Conservation (phyloP, 2,113 vertebrate species). For the Origma solitaria region DNA sequence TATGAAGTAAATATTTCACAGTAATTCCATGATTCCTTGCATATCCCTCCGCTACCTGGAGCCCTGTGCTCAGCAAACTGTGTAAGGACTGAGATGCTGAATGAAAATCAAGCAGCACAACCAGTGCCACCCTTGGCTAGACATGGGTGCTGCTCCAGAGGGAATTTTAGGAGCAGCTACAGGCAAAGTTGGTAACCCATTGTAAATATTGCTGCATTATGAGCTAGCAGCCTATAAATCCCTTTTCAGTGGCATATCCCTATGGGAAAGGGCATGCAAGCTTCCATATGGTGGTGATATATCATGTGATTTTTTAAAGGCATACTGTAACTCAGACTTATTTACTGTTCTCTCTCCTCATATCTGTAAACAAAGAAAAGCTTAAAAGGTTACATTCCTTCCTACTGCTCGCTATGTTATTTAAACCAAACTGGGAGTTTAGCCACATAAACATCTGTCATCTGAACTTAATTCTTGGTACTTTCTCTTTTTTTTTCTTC, state of each 20-base stretch:
- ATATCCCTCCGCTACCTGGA: neutral
- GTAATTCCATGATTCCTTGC: neutral
- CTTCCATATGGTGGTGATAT: constrained; percentile 36
- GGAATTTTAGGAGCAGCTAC: neutral
- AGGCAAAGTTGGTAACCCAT: neutral
- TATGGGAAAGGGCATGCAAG: neutral
- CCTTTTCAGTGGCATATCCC: neutral
- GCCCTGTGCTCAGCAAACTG: neutral
- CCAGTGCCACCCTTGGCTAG: neutral
- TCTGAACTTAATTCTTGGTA: constrained; percentile 18
- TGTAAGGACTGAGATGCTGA: neutral
- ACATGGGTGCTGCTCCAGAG: neutral
- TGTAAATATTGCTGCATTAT: neutral
- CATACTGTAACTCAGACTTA: neutral
- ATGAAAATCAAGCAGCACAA: neutral
- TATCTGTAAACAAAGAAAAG: constrained; percentile 47
- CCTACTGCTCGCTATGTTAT: neutral
- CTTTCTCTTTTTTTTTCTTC: constrained; percentile 1
- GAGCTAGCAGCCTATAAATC: constrained; percentile 40
- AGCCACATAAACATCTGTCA: constrained; percentile 17
- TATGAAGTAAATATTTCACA: neutral
- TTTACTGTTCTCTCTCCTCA: neutral
- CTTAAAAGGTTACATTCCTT: constrained; percentile 57
- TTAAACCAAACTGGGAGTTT: constrained; percentile 18
- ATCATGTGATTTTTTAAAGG: constrained; percentile 29